phyloP scores from a whole-genome alignment of 2,113 vertebrate genomes.

The Dissostichus mawsoni region DNA sequence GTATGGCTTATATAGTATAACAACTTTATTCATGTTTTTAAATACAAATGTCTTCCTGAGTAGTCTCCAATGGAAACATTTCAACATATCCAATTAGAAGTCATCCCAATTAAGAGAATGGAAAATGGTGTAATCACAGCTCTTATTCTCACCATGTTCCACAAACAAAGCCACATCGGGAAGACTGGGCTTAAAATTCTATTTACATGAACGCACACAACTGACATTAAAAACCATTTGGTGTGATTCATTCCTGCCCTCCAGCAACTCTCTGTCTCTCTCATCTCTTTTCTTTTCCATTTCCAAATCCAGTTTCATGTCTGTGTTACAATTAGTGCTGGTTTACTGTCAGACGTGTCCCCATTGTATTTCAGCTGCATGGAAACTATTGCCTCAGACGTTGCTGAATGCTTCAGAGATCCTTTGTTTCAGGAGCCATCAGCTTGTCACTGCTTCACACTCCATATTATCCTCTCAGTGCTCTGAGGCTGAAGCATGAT shows the following conservation, averaged over 20 bases:
- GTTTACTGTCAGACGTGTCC: neutral
- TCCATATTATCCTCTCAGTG: neutral
- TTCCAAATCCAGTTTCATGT: slow-evolving; percentile 20
- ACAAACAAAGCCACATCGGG: slow-evolving; percentile 12
- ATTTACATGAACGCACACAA: slow-evolving; percentile 28
- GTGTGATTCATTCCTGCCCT: slow-evolving; percentile 32
- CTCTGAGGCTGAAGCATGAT: slow-evolving; percentile 15
- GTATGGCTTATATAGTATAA: neutral
- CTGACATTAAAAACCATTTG: slow-evolving; percentile 24
- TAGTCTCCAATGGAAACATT: neutral
- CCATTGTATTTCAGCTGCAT: slow-evolving; percentile 8
- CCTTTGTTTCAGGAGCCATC: slow-evolving; percentile 27
- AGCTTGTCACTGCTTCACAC: slow-evolving; percentile 1
- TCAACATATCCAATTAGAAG: no score
- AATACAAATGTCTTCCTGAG: neutral
- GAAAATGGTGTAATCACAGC: slow-evolving; percentile 16
- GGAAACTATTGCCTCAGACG: slow-evolving; percentile 18
- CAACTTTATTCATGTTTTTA: no score
- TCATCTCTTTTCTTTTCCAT: neutral
- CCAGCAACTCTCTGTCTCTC: slow-evolving; percentile 7
- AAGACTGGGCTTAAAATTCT: slow-evolving; percentile 24
- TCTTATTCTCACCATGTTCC: neutral
- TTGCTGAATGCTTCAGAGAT: slow-evolving; percentile 8
- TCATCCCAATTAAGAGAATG: slow-evolving; percentile 2
- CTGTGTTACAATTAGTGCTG: neutral